Percentiles rank a stretch among this genome's conserved stretches.
These are phyloP conservation scores for Grapholita molesta DNA, from an alignment of 1,140 invertebrate species.

Conservation along the genomic window DNA sequence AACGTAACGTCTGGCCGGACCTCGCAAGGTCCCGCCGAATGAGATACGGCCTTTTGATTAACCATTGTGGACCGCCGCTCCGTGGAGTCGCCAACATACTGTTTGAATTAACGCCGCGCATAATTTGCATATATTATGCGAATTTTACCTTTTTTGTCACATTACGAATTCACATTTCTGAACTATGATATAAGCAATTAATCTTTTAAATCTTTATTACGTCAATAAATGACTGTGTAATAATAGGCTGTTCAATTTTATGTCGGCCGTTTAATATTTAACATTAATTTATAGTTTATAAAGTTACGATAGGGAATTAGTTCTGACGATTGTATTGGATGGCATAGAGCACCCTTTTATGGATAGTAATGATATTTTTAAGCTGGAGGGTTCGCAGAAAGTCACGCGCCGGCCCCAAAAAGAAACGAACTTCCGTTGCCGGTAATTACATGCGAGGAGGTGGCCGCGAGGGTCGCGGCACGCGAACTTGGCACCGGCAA, in stretches of 20 bases:
- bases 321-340: background rate
- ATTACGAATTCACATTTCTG: background rate
- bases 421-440: slow-evolving; percentile 51
- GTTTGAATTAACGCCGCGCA: background rate
- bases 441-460: slow-evolving; percentile 57
- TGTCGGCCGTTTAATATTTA: background rate
- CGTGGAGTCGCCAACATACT: slow-evolving; percentile 39
- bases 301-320: background rate
- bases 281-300: background rate
- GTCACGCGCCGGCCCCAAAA: slow-evolving; percentile 50
- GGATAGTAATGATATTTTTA: slow-evolving; percentile 40
- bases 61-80: slow-evolving; percentile 55
- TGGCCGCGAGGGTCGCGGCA: slow-evolving; percentile 36
- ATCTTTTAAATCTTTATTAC: background rate
- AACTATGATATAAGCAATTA: background rate
- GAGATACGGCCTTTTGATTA: slow-evolving; percentile 74
- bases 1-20: slow-evolving; percentile 48
- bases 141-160: background rate
- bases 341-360: slow-evolving; percentile 37
- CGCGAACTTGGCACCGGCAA: slow-evolving; percentile 44
- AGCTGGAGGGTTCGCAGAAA: slow-evolving; percentile 41
- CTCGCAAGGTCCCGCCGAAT: slow-evolving; percentile 55
- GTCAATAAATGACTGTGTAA: background rate
- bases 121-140: slow-evolving; percentile 14
- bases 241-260: background rate